Percentiles rank a stretch among this genome's conserved stretches.
Conservation (phyloP, 1,140 invertebrate genomes). For the Asbolus verrucosus region DNA sequence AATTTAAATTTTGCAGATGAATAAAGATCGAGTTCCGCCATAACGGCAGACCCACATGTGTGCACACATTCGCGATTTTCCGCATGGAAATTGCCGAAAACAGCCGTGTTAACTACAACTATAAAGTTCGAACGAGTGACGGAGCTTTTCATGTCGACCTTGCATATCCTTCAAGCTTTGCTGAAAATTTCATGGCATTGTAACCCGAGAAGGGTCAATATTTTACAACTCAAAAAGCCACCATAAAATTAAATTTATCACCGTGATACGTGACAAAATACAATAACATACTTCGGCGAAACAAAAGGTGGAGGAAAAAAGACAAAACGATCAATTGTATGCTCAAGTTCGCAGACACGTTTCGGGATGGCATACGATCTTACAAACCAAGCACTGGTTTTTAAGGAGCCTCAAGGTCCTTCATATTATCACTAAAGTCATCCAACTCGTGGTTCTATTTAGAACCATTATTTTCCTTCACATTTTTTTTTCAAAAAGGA, state of each 20-base stretch:
- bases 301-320: conserved; percentile 26
- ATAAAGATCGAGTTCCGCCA: too few species aligned
- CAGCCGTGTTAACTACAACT: too few species aligned
- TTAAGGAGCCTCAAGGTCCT: too few species aligned
- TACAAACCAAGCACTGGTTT: conserved; percentile 28
- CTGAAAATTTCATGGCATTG: conserved; percentile 6
- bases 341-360: conserved; percentile 16
- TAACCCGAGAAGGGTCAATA: conserved; percentile 21
- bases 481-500: too few species aligned
- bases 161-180: conserved; percentile 15
- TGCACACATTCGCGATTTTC: too few species aligned
- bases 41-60: too few species aligned
- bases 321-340: conserved; percentile 9
- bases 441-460: too few species aligned
- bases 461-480: too few species aligned
- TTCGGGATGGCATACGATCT: conserved; percentile 10
- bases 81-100: too few species aligned
- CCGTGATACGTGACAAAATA: conserved; percentile 51
- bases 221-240: conserved; percentile 29
- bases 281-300: conserved; percentile 48
- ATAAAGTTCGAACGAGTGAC: too few species aligned
- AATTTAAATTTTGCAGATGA: conserved; percentile 39
- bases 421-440: too few species aligned
- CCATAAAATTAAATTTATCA: conserved; percentile 54
- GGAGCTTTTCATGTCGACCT: conserved; percentile 6